These are phyloP conservation scores for Saccostrea cuccullata DNA, from an alignment of 1,140 invertebrate genomes.

Conservation along the genomic window DNA sequence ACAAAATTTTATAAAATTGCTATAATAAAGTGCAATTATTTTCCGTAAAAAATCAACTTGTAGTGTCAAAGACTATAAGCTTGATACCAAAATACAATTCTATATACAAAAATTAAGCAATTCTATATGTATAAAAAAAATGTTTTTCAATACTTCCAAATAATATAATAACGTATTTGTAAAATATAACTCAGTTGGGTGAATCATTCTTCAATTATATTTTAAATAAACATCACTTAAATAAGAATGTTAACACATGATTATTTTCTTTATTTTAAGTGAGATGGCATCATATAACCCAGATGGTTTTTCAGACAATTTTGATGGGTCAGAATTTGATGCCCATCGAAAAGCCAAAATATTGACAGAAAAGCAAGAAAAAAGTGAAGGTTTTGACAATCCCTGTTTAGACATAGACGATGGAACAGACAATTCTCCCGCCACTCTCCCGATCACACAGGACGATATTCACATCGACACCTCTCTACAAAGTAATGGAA, in stretches of 20 bases:
- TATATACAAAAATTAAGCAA: no score
- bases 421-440: background rate
- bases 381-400: background rate
- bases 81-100: no score
- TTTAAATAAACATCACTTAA: background rate
- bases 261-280: background rate
- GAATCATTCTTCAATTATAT: background rate
- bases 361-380: background rate
- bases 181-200: background rate
- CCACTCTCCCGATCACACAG: background rate
- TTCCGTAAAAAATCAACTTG: no score
- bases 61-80: no score
- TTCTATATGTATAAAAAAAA: no score
- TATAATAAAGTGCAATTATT: no score
- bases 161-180: background rate
- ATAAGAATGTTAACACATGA: background rate
- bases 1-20: no score
- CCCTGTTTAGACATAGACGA: background rate
- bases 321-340: conserved; percentile 14
- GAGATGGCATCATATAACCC: background rate
- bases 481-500: background rate
- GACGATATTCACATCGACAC: conserved; percentile 12
- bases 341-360: background rate
- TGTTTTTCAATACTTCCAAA: no score
- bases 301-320: background rate